Evolutionary conservation across 2,113 vertebrate genomes (phyloP).

Genomic region (Myotis lucifugus): DNA sequence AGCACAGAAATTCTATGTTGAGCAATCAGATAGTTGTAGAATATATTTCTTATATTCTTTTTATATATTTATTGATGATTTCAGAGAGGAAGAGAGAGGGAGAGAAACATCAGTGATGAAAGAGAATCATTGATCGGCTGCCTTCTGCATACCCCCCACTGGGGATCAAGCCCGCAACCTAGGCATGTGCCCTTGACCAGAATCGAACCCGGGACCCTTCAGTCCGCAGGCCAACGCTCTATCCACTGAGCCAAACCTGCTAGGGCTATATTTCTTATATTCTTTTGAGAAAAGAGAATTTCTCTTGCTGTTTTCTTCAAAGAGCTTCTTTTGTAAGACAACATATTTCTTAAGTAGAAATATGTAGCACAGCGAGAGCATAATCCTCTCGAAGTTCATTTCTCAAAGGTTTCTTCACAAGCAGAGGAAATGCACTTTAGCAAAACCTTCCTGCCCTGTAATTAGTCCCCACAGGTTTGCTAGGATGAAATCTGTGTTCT

Average conservation of each 20-base stretch:
- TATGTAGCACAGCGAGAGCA: background rate
- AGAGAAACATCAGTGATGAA: too few relatives aligned
- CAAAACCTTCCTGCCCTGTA: constrained; percentile 48
- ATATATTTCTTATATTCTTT: background rate
- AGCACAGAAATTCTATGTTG: background rate
- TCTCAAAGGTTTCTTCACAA: constrained; percentile 38
- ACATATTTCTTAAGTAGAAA: background rate
- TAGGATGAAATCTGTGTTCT: constrained; percentile 4
- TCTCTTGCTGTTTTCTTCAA: constrained; percentile 5
- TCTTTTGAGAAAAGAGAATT: background rate
- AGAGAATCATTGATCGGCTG: too few relatives aligned
- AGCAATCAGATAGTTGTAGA: background rate
- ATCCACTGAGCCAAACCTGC: too few relatives aligned
- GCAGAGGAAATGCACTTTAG: constrained; percentile 45
- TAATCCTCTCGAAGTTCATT: constrained; percentile 41
- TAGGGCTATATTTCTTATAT: background rate
- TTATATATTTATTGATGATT: too few relatives aligned
- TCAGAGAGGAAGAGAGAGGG: too few relatives aligned
- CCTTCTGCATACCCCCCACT: too few relatives aligned
- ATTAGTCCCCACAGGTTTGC: constrained; percentile 13
- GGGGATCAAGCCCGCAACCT: too few relatives aligned
- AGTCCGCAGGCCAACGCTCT: too few relatives aligned
- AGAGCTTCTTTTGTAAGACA: background rate
- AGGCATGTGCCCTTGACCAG: too few relatives aligned
- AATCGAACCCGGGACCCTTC: too few relatives aligned